These are phyloP conservation scores for Oncorhynchus masou DNA, from an alignment of 2,113 vertebrate genomes.

Conservation along the genomic window DNA sequence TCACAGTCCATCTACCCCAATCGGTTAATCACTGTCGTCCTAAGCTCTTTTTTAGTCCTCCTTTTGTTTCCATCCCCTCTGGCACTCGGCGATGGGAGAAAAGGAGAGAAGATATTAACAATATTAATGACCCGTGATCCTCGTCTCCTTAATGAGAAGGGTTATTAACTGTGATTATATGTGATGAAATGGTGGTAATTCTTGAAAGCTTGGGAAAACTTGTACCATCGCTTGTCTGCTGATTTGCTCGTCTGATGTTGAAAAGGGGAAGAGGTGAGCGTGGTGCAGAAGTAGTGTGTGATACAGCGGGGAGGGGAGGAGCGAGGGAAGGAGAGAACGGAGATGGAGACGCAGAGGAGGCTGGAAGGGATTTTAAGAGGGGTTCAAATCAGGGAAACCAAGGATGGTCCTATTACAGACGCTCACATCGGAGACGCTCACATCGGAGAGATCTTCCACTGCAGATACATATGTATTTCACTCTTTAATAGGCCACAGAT, in stretches of 20 bases:
- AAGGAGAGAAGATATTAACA: conserved; percentile 68
- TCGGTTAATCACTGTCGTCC: conserved; percentile 73
- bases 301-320: not conserved
- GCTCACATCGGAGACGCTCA: conserved; percentile 27
- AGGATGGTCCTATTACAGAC: not conserved
- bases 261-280: conserved; percentile 24
- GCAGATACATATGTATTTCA: not conserved
- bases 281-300: not conserved
- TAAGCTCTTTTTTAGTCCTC: conserved; percentile 62
- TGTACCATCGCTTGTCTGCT: conserved; percentile 59
- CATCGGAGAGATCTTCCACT: not conserved
- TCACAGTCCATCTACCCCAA: conserved; percentile 69
- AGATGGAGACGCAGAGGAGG: not conserved
- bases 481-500: not conserved
- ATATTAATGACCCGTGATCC: conserved; percentile 72
- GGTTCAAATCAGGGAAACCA: not conserved
- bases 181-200: conserved; percentile 67
- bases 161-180: conserved; percentile 74
- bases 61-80: conserved; percentile 57
- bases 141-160: conserved; percentile 69
- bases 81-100: conserved; percentile 42
- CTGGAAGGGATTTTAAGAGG: not conserved
- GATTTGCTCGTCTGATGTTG: conserved; percentile 61
- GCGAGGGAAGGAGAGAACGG: conserved; percentile 14
- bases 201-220: conserved; percentile 69